Percentiles rank a stretch among this genome's conserved stretches.
Conservation (phyloP, 2,113 vertebrate genomes). For the Smithornis capensis region DNA sequence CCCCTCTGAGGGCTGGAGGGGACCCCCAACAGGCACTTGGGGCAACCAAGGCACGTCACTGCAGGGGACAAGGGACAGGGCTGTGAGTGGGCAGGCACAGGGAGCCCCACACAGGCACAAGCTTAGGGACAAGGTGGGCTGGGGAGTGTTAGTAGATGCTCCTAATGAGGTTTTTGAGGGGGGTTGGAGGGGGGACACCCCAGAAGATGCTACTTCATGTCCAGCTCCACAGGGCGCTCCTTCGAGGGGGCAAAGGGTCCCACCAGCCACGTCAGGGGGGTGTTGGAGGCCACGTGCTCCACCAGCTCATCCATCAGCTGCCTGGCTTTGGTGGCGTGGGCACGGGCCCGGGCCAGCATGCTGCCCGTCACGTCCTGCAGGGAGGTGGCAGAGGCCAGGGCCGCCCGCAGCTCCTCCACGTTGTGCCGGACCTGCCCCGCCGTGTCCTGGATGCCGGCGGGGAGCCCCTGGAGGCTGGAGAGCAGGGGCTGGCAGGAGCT, state of each 20-base stretch:
- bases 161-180: background rate
- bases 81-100: background rate
- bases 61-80: background rate
- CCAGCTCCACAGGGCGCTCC: background rate
- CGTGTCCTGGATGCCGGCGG: slow-evolving; percentile 78
- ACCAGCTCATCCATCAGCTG: slow-evolving; percentile 85
- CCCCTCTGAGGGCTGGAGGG: background rate
- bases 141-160: background rate
- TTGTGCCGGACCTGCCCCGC: slow-evolving; percentile 71
- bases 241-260: slow-evolving; percentile 17
- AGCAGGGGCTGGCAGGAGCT: slow-evolving; percentile 76
- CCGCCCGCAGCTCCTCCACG: slow-evolving; percentile 77
- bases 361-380: slow-evolving; percentile 66
- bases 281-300: slow-evolving; percentile 68
- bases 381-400: slow-evolving; percentile 56
- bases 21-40: background rate
- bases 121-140: fast-evolving
- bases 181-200: background rate
- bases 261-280: slow-evolving; percentile 73
- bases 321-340: slow-evolving; percentile 67
- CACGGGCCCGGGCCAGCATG: slow-evolving; percentile 74
- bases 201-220: background rate
- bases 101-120: background rate
- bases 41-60: background rate
- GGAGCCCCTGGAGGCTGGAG: slow-evolving; percentile 84